Conservation (phyloP, 1,140 invertebrate species). For the Diachasma alloeum region DNA sequence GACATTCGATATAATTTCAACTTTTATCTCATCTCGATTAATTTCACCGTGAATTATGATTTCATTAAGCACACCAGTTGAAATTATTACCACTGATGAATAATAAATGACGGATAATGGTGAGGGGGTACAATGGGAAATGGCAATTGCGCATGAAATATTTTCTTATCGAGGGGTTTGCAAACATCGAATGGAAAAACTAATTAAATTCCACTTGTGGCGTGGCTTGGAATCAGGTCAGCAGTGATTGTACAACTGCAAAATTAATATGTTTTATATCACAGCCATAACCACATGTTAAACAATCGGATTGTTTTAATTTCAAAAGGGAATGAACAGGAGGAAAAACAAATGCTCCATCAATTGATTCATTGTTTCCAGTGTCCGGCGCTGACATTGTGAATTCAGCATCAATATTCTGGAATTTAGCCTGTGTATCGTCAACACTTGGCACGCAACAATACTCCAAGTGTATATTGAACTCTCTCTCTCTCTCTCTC, state of each 20-base stretch:
- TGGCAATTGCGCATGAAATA: not conserved
- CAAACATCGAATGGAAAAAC: not conserved
- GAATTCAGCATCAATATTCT: not conserved
- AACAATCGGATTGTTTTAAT: not conserved
- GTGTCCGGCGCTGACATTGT: not conserved
- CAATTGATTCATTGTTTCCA: not conserved
- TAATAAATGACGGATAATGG: not conserved
- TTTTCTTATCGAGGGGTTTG: not conserved
- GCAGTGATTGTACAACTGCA: conserved; percentile 6
- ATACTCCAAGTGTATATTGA: not conserved
- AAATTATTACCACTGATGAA: not conserved
- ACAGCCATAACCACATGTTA: not conserved
- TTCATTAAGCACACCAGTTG: not conserved
- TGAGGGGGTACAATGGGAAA: not conserved
- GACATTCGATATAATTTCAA: not conserved
- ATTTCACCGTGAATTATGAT: not conserved
- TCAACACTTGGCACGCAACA: not conserved
- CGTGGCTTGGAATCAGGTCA: conserved; percentile 2
- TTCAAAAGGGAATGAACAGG: not conserved
- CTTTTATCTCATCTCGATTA: not conserved
- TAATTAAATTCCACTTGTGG: not conserved
- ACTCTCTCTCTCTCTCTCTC: not conserved
- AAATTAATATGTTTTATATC: conserved; percentile 12
- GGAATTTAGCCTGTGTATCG: not conserved
- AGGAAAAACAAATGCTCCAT: not conserved